Conservation (phyloP, 2,888 invertebrate species). For the Rhagonycha lutea region DNA sequence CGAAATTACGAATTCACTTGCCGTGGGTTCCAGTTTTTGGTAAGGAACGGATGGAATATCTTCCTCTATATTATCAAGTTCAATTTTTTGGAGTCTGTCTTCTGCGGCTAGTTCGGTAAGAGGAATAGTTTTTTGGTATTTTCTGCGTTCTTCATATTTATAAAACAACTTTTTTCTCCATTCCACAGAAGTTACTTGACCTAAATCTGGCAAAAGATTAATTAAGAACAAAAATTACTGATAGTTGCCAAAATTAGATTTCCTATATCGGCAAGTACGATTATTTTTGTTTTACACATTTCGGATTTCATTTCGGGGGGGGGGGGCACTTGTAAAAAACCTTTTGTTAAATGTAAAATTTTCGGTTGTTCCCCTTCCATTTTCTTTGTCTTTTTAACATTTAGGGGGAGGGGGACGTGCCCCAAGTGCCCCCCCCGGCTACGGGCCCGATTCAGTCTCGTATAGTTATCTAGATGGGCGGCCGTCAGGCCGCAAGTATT, state of each 20-base stretch:
- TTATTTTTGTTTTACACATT: too few relatives aligned
- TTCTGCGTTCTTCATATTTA: constrained; percentile 37
- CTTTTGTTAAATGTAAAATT: too few relatives aligned
- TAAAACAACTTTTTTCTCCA: constrained; percentile 46
- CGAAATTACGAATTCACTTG: constrained; percentile 39
- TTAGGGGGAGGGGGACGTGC: too few relatives aligned
- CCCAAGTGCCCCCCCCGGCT: too few relatives aligned
- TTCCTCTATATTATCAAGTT: constrained; percentile 29
- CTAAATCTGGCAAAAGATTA: constrained; percentile 37
- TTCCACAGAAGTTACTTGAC: constrained; percentile 40
- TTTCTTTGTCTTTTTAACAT: too few relatives aligned
- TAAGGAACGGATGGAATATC: constrained; percentile 49
- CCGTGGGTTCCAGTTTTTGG: constrained; percentile 45
- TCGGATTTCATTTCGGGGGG: too few relatives aligned
- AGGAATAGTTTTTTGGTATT: constrained; percentile 32
- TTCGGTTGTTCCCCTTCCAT: too few relatives aligned
- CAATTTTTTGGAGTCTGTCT: constrained; percentile 23
- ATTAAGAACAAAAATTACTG: background rate
- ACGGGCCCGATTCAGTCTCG: too few relatives aligned
- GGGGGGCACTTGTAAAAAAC: too few relatives aligned
- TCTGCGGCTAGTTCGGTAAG: constrained; percentile 3
- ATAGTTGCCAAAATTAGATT: background rate
- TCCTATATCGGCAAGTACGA: too few relatives aligned
- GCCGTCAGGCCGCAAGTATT: too few relatives aligned
- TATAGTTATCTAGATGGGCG: too few relatives aligned